Evolutionary conservation across 1,140 invertebrate species (phyloP).

Genomic region (Mya arenaria): DNA sequence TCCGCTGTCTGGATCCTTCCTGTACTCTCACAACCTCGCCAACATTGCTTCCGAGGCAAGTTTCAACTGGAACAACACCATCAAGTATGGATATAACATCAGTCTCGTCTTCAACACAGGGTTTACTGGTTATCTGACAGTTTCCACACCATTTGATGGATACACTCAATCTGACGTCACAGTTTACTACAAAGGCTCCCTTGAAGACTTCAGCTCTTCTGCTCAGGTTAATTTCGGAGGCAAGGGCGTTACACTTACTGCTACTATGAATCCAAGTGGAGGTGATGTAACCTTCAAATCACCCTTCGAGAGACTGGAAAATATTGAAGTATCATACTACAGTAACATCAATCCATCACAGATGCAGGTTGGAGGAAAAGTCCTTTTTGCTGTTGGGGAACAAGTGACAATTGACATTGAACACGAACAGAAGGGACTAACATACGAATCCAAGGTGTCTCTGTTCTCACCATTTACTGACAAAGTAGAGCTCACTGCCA

Average conservation of each 20-base stretch:
- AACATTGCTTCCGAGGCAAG: too few species aligned
- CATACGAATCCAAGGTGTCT: background rate
- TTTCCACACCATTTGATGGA: constrained; percentile 23
- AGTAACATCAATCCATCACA: background rate
- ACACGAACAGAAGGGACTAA: background rate
- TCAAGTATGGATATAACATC: too few species aligned
- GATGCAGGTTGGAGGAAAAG: constrained; percentile 19
- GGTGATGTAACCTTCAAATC: background rate
- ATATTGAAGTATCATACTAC: background rate
- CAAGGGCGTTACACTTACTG: background rate
- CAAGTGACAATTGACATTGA: constrained; percentile 7
- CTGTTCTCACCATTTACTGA: constrained; percentile 44
- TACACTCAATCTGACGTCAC: background rate
- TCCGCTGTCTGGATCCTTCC: too few species aligned
- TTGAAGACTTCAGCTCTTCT: constrained; percentile 17
- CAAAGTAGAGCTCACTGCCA: constrained; percentile 24
- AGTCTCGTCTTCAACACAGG: too few species aligned
- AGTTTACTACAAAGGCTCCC: background rate
- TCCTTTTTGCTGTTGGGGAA: constrained; percentile 23
- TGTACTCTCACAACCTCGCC: too few species aligned
- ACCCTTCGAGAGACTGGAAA: constrained; percentile 23
- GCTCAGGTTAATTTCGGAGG: background rate
- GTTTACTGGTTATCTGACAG: background rate
- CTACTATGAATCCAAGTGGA: background rate
- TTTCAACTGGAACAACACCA: too few species aligned